Evolutionary conservation across 2,888 invertebrate genomes (phyloP).

Genomic region (Bursaphelenchus okinawaensis): DNA sequence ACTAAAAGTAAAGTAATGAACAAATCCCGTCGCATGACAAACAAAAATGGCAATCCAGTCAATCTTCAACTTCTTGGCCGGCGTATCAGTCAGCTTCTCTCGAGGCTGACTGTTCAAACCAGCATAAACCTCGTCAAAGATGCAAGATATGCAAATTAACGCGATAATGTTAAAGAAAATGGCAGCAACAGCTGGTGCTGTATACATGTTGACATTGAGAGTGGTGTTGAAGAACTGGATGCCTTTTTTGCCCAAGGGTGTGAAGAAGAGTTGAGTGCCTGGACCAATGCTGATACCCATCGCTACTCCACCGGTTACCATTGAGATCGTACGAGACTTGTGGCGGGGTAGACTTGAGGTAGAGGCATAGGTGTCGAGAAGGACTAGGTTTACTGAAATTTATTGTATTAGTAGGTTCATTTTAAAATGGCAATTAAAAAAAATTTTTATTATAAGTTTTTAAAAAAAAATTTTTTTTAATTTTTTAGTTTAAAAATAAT

Average conservation of each 20-base stretch:
- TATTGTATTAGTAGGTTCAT: background rate
- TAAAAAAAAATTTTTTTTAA: too few relatives aligned
- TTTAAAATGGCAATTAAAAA: too few relatives aligned
- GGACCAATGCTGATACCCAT: slow-evolving; percentile 12
- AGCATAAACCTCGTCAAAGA: slow-evolving; percentile 7
- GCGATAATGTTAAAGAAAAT: slow-evolving; percentile 5
- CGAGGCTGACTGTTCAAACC: slow-evolving; percentile 1
- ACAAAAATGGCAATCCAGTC: background rate
- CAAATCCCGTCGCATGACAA: background rate
- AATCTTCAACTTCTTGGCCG: background rate
- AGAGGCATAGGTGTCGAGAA: slow-evolving; percentile 12
- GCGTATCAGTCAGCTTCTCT: background rate
- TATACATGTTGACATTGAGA: slow-evolving; percentile 13
- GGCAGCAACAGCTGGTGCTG: slow-evolving; percentile 13
- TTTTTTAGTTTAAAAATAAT: too few relatives aligned
- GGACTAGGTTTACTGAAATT: slow-evolving; percentile 8
- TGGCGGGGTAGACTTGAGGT: slow-evolving; percentile 4
- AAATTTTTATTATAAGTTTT: background rate
- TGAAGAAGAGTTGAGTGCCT: slow-evolving; percentile 12
- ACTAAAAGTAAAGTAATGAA: background rate
- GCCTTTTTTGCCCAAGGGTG: slow-evolving; percentile 11
- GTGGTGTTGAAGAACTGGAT: background rate
- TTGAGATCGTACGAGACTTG: slow-evolving; percentile 1
- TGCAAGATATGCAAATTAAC: background rate
- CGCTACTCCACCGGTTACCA: slow-evolving; percentile 13